Base-by-base conservation (phyloP, 1,140 invertebrate genomes). In the Sweltsa coloradensis region DNA sequence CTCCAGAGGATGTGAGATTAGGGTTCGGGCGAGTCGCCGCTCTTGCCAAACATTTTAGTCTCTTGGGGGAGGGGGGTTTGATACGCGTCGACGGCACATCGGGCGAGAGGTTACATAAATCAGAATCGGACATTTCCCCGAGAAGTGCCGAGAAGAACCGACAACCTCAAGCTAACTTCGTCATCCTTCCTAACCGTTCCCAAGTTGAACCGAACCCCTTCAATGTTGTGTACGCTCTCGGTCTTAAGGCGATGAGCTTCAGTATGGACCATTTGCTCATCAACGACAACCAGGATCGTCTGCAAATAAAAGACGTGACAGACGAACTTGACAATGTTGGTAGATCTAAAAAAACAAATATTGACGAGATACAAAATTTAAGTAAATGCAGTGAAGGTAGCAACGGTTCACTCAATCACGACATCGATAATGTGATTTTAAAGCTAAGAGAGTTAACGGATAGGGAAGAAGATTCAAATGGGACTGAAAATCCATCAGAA, bases 21-120 rank as follows among this genome's bases (percentile, higher is more conserved):
- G 71, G 74, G 1, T 71, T 71, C 60, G 58, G 75, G 52, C 52
- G 73, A 62, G 78, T 81, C 1, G 76, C 74, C 37, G 73, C 73
- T 11, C 55, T 79, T 36, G 71, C 76, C 2, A 72, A 71, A 53
- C 73, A 74, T 54, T 80, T 79, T 52, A 71, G 70, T 0, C 57
- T 63, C 37, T 59, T 74, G 1, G 69, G 65, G 0, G 65, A 69
- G 13, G 27, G 60, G 0, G 65, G 65, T 11, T 42, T 44, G 26
- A 29, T 44, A 25, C 2, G 26, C 6, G 5, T 44, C 16, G 26
- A 22, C 19, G 25, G 14, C 24, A 19, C 14, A 22, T 5, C 22
- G 16, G 51, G 13, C n/a, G n/a, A n/a, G n/a, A n/a, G n/a, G n/a
- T n/a, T n/a, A n/a, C n/a, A n/a, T 36, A 37, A 49, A 44, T 59